Base-by-base conservation (phyloP, 2,888 invertebrate species). In the Eremobia ochroleuca region DNA sequence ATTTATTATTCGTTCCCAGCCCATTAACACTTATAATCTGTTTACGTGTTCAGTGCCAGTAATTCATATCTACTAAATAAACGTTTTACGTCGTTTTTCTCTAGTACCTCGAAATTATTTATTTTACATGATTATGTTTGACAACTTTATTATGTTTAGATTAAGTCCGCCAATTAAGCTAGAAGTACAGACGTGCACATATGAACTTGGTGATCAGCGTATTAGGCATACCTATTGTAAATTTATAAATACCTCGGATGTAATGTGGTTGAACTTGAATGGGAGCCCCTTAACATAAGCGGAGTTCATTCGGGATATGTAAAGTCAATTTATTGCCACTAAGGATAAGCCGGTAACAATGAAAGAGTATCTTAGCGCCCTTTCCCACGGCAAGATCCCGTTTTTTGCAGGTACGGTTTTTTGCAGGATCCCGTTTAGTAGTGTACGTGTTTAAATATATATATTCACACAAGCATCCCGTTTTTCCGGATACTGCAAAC, bases 1-100 rank as follows among this genome's bases (percentile, higher is more conserved):
- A 93, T 92, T 87, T 89, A 71, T 78, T 65, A 88, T 88, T 94
- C 94, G 93, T 92, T 93, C 82, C 90, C 81, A 83, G 49, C 86
- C 88, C 75, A 93, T 95, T 95, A 94, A 85, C 93, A 93, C 92
- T 83, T 90, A 71, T 85, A 87, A 90, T 83, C 78, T 81, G 66
- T 91, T 90, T 81, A 77, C 77, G 55, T 82, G 62, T 77, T 78
- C 67, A 82, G 76, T 79, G 78, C 25, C 78, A 87, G 81, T 84
- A 85, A 89, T 89, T 88, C 79, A 83, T 82, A 83, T 85, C 68
- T 87, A 88, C 86, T 84, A 87, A 82, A 79, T 81, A 83, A 81
- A 79, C 76, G 69, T 86, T 81, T 81, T 83, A 72, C 37, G 31
- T 66, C 21, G 61, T 49, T 77, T 69, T 68, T 64, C 76, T 69